Evolutionary conservation across 1,140 invertebrate species (phyloP).

Genomic region (Bombus picipes): DNA sequence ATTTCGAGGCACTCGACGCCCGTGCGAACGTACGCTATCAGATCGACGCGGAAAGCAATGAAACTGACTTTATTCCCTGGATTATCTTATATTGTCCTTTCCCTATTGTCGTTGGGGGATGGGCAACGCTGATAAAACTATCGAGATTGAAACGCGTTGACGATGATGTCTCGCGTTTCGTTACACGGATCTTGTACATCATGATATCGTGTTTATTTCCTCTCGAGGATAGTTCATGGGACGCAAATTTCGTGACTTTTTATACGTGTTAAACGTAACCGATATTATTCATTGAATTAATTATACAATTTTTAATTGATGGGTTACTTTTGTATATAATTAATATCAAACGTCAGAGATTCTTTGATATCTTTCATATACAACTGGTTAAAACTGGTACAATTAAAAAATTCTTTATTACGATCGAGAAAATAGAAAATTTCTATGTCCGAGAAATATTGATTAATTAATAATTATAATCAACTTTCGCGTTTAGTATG

Average conservation of each 20-base stretch:
- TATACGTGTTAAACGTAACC: too few species aligned
- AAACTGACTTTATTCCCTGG: slow-evolving; percentile 37
- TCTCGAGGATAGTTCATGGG: not conserved
- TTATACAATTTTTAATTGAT: too few species aligned
- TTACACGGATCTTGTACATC: not conserved
- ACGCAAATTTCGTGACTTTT: not conserved
- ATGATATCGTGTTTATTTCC: not conserved
- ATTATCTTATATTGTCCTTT: slow-evolving; percentile 23
- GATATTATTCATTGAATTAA: too few species aligned
- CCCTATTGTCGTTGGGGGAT: not conserved
- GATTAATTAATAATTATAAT: too few species aligned
- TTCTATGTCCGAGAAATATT: too few species aligned
- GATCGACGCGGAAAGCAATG: slow-evolving; percentile 42
- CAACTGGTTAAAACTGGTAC: too few species aligned
- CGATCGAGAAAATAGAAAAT: too few species aligned
- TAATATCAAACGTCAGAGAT: too few species aligned
- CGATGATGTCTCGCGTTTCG: not conserved
- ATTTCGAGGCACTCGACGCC: slow-evolving; percentile 37
- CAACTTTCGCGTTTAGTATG: too few species aligned
- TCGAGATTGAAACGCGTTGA: slow-evolving; percentile 1
- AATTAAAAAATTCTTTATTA: too few species aligned
- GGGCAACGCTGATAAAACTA: not conserved
- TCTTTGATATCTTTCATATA: too few species aligned
- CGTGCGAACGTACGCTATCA: slow-evolving; percentile 28
- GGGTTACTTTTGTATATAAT: too few species aligned